A percentile compares a stretch with the other conserved stretches of the same genome.
phyloP scores from a whole-genome alignment of 2,888 invertebrate genomes.

The Nephrotoma appendiculata region DNA sequence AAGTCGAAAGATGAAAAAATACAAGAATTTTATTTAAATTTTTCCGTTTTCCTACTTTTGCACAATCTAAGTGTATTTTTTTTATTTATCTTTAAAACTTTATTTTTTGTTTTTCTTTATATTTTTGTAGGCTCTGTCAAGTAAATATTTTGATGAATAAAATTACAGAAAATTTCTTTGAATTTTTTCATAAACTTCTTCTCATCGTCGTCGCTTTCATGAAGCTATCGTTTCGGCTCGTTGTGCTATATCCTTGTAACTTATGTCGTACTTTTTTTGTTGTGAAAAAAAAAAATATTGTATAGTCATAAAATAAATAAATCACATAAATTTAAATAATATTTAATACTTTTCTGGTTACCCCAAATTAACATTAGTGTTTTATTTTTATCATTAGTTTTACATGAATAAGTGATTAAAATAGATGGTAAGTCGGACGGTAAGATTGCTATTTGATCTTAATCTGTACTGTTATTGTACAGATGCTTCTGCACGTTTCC shows the following conservation, averaged over 20 bases:
- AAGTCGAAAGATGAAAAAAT: neutral
- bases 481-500: no score
- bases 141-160: slow-evolving; percentile 4
- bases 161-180: neutral
- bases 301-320: no score
- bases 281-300: neutral
- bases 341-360: no score
- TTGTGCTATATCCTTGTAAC: neutral
- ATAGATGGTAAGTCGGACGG: no score
- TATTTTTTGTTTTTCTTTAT: neutral
- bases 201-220: neutral
- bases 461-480: no score
- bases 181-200: neutral
- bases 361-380: no score
- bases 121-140: slow-evolving; percentile 1
- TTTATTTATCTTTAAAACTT: neutral
- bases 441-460: no score
- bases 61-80: neutral
- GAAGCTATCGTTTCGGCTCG: neutral
- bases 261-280: neutral
- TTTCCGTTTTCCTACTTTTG: neutral
- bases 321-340: no score
- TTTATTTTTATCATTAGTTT: no score
- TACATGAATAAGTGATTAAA: no score
- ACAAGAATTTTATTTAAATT: neutral